phyloP scores from a whole-genome alignment of 1,140 invertebrate genomes.

The Parasteatoda tepidariorum region DNA sequence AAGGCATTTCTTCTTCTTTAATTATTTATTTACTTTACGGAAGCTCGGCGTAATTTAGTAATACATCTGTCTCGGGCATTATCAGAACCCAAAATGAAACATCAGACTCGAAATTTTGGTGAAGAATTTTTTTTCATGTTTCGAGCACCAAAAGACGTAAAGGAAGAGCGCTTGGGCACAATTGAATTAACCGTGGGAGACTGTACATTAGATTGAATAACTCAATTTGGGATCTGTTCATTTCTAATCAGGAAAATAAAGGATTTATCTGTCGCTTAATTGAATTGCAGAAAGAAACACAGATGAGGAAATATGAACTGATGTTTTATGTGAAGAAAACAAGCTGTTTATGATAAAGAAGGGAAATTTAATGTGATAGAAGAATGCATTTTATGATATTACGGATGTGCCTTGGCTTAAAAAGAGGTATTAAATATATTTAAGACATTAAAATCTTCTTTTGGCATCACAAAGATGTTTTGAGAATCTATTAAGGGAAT shows the following conservation, averaged over 20 bases:
- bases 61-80: background rate
- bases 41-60: background rate
- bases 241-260: conserved; percentile 55
- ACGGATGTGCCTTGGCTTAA: background rate
- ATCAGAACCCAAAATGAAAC: background rate
- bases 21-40: background rate
- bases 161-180: background rate
- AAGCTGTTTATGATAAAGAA: background rate
- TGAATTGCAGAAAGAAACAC: conserved; percentile 46
- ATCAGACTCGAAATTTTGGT: background rate
- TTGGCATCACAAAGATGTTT: background rate
- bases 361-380: background rate
- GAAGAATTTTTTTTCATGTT: background rate
- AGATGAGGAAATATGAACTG: conserved; percentile 13
- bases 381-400: background rate
- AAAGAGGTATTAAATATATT: background rate
- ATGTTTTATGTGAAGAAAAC: background rate
- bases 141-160: background rate
- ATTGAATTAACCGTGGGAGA: conserved; percentile 45
- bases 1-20: background rate
- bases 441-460: background rate
- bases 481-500: background rate
- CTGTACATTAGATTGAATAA: conserved; percentile 39
- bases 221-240: conserved; percentile 41
- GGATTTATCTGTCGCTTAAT: conserved; percentile 49